These are phyloP conservation scores for Diphyllodes magnificus DNA, from an alignment of 2,113 vertebrate genomes.

Conservation along the genomic window DNA sequence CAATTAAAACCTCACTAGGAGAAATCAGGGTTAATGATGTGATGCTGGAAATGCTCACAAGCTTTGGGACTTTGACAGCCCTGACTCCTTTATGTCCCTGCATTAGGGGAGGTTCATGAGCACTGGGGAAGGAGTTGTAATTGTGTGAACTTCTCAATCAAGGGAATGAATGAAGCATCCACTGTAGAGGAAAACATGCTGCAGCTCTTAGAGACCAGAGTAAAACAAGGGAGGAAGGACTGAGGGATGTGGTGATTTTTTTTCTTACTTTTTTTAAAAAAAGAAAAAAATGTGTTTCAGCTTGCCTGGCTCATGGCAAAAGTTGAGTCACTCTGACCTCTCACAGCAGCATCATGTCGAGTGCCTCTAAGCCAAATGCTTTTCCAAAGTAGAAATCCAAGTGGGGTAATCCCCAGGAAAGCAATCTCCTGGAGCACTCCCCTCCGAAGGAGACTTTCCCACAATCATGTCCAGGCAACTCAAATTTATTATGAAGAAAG, in stretches of 20 bases:
- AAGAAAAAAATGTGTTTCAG: background rate
- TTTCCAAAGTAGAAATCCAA: background rate
- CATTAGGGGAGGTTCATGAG: conserved; percentile 2
- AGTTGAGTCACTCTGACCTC: background rate
- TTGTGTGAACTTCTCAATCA: background rate
- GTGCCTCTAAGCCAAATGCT: background rate
- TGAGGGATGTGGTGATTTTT: background rate
- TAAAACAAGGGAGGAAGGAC: background rate
- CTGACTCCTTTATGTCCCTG: background rate
- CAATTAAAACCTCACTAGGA: background rate
- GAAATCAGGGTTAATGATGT: background rate
- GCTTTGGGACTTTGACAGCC: background rate
- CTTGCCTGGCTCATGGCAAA: background rate
- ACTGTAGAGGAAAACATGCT: background rate
- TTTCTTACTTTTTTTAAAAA: background rate
- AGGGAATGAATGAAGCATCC: background rate
- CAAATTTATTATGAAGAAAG: background rate
- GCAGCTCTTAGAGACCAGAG: conserved; percentile 15
- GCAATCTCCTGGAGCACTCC: background rate
- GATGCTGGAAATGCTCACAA: background rate
- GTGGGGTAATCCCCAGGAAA: background rate
- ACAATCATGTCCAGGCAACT: background rate
- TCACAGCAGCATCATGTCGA: background rate
- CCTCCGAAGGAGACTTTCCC: background rate
- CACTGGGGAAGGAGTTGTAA: background rate